A percentile compares a stretch with the other conserved stretches of the same genome.
Conservation (phyloP, 2,888 invertebrate genomes). For the Bembecia ichneumoniformis region DNA sequence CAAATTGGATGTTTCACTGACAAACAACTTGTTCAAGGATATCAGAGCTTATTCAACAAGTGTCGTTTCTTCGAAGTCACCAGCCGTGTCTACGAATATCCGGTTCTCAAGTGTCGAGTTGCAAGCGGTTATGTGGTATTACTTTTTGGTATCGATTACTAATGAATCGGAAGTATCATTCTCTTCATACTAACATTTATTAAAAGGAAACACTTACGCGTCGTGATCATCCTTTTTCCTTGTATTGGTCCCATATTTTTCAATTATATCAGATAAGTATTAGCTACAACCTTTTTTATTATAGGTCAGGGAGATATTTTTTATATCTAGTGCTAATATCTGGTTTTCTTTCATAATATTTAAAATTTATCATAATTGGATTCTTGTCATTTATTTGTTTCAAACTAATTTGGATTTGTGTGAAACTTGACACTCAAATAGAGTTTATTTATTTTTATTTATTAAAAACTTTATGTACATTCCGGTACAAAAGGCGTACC, state of each 20-base stretch:
- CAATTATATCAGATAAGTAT: too few relatives aligned
- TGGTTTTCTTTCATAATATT: too few relatives aligned
- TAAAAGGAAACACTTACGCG: background rate
- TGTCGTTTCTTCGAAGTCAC: background rate
- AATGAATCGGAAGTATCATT: conserved; percentile 8
- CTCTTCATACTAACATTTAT: conserved; percentile 2
- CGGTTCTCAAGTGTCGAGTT: background rate
- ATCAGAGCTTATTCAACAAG: background rate
- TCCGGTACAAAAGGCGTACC: too few relatives aligned
- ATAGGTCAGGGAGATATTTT: too few relatives aligned
- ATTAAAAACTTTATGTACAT: too few relatives aligned
- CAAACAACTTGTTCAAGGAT: background rate
- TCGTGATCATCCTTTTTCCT: background rate
- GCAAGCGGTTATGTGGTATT: background rate
- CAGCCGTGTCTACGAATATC: background rate
- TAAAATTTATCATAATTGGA: too few relatives aligned
- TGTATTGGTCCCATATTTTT: background rate
- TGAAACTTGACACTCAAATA: too few relatives aligned
- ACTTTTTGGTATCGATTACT: conserved; percentile 4
- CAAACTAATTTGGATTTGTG: too few relatives aligned
- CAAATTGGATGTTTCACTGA: background rate
- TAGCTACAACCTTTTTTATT: too few relatives aligned
- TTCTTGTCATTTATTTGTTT: too few relatives aligned
- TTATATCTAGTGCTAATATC: too few relatives aligned
- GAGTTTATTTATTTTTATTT: too few relatives aligned